Base-by-base conservation (phyloP, 1,140 invertebrate genomes). In the Brachionus plicatilis region DNA sequence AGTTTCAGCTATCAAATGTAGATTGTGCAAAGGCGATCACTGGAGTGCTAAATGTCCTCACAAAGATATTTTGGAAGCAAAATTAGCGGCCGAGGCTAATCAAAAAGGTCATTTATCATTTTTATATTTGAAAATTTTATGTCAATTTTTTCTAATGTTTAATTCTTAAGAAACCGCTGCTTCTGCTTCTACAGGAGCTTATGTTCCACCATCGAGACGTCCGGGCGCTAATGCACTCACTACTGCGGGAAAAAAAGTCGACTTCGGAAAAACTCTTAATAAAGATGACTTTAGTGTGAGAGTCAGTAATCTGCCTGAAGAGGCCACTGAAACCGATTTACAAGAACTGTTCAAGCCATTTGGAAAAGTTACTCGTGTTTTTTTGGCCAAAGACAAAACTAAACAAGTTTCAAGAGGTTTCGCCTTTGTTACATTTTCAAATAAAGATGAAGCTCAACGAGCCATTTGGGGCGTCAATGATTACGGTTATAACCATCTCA, bases 21-120 rank as follows among this genome's bases (percentile, higher is more conserved):
- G 96, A 89, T 95, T 94, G 84, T 99, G 96, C 91, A 95, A 95
- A 82, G 90, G 90, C 17, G 96, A 98, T 86, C 96, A 99, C 91
- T 98, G 96, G 95, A 97, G 96, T 6, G 93, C 95, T 66, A 95
- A 95, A 86, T 99, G 96, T 92, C 96, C 96, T 1, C 98, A 95
- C 92, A 97, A 97, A 90, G 95, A 97, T 86, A 95, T 90, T 29
- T 93, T 87, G 8, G 72, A 85, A 9, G 53, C 85, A 85, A 82
- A 87, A 79, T 85, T 72, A 17, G 68, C 68, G 8, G 37, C 33
- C 85, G 85, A 85, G 45, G 47, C 50, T 0, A 66, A 43, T 29
- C 65, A 83, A 41, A 90, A 90, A 85, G 14, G 45, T 78, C 72
- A 78, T 56, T 86, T 24, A 37, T 37, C 5, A 6, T 37, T 37